These are phyloP conservation scores for Mola mola DNA, from an alignment of 2,113 vertebrate species.

Conservation along the genomic window DNA sequence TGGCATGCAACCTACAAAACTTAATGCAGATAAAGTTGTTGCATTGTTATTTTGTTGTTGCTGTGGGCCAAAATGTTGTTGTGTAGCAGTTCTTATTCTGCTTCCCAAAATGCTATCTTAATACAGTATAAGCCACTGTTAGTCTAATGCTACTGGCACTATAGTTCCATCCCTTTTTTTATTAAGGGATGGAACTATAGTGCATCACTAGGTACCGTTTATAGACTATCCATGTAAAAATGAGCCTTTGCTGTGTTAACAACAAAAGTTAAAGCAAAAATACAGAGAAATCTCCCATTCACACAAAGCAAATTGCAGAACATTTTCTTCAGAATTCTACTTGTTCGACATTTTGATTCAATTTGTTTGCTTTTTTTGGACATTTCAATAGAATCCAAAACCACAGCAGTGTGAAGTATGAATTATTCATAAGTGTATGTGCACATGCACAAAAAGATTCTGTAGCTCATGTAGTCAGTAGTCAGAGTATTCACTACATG, in stretches of 20 bases:
- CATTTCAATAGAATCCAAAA: slow-evolving; percentile 39
- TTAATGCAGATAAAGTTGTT: slow-evolving; percentile 29
- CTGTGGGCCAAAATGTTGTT: slow-evolving; percentile 18
- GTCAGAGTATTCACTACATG: too few relatives aligned
- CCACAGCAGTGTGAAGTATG: slow-evolving; percentile 25
- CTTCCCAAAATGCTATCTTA: slow-evolving; percentile 16
- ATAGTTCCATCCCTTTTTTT: too few relatives aligned
- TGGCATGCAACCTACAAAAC: slow-evolving; percentile 22
- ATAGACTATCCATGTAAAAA: background rate
- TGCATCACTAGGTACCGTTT: too few relatives aligned
- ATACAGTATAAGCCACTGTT: slow-evolving; percentile 21
- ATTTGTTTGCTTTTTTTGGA: slow-evolving; percentile 28
- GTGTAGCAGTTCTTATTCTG: slow-evolving; percentile 12
- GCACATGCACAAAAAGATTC: slow-evolving; percentile 36
- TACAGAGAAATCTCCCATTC: background rate
- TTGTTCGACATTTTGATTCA: slow-evolving; percentile 29
- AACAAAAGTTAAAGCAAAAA: slow-evolving; percentile 3
- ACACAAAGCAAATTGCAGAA: background rate
- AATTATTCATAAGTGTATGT: slow-evolving; percentile 53
- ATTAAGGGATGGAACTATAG: too few relatives aligned
- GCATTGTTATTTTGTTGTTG: slow-evolving; percentile 36
- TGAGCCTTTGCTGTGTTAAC: background rate
- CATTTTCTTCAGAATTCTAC: slow-evolving; percentile 8
- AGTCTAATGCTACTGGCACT: slow-evolving; percentile 7
- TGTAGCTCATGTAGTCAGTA: slow-evolving; percentile 1